Evolutionary conservation across 2,113 vertebrate species (phyloP).

Genomic region (Cyanistes caeruleus): DNA sequence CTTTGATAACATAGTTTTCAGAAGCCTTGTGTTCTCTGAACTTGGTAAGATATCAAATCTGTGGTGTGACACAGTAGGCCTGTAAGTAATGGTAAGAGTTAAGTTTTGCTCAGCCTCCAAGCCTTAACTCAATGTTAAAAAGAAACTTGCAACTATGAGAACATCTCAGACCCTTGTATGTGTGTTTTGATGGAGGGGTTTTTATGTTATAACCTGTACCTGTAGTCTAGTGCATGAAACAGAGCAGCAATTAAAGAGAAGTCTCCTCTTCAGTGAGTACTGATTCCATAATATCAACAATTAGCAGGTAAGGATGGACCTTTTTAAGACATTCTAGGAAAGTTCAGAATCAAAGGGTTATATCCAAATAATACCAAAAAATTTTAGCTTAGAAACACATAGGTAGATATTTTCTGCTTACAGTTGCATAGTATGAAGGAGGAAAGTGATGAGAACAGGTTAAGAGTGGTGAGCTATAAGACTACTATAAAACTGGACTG

Average conservation of each 20-base stretch:
- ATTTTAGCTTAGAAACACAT: neutral
- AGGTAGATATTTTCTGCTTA: neutral
- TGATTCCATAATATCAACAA: neutral
- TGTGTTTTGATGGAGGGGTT: neutral
- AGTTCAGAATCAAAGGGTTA: neutral
- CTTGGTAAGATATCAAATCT: neutral
- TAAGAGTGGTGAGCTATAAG: neutral
- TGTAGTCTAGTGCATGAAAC: fast-evolving
- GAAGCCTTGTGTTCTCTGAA: neutral
- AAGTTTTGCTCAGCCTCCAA: neutral
- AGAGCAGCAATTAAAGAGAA: neutral
- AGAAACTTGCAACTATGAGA: neutral
- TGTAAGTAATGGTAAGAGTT: neutral
- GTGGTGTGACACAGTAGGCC: neutral
- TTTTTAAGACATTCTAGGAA: neutral
- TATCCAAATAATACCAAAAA: neutral
- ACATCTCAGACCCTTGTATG: neutral
- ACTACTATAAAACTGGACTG: neutral
- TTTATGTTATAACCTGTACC: neutral
- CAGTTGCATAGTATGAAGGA: neutral
- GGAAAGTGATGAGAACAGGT: neutral
- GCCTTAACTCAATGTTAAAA: neutral
- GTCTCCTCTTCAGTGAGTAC: neutral
- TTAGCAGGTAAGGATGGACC: neutral
- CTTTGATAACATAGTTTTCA: neutral